Conservation (phyloP, 2,113 vertebrate species). For the Neopipo cinnamomea region DNA sequence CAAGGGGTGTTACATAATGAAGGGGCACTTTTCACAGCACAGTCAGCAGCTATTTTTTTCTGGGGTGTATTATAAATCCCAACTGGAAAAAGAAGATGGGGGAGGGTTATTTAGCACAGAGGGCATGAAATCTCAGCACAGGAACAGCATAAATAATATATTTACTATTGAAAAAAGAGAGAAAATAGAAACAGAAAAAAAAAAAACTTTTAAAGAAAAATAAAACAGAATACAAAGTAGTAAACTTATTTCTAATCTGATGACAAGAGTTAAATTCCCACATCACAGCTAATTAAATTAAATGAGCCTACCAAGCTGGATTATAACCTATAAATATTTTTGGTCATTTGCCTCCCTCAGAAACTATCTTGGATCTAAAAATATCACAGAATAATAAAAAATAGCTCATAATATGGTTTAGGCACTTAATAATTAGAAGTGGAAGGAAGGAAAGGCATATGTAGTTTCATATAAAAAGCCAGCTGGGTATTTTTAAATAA, state of each 20-base stretch:
- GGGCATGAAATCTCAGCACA: not conserved
- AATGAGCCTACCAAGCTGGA: not conserved
- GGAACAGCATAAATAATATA: not conserved
- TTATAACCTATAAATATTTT: slow-evolving; percentile 29
- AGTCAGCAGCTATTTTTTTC: slow-evolving; percentile 10
- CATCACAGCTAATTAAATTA: slow-evolving; percentile 33
- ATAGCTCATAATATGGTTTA: not conserved
- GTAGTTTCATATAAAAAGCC: not conserved
- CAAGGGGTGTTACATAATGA: slow-evolving; percentile 36
- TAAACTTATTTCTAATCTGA: not conserved
- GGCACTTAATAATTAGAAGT: slow-evolving; percentile 4
- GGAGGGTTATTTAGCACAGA: not conserved
- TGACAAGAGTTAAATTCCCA: not conserved
- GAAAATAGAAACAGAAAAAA: not conserved
- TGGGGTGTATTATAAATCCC: not conserved
- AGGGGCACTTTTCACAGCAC: slow-evolving; percentile 16
- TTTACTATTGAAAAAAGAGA: not conserved
- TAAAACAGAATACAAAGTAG: not conserved
- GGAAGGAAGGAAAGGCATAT: not conserved
- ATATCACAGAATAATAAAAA: slow-evolving; percentile 5
- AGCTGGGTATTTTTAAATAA: not conserved
- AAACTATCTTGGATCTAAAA: slow-evolving; percentile 27
- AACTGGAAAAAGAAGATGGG: not conserved
- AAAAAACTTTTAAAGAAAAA: not conserved
- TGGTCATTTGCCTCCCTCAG: slow-evolving; percentile 18